Conservation (phyloP, 2,888 invertebrate species). For the Gastracanthus pulcherrimus region DNA sequence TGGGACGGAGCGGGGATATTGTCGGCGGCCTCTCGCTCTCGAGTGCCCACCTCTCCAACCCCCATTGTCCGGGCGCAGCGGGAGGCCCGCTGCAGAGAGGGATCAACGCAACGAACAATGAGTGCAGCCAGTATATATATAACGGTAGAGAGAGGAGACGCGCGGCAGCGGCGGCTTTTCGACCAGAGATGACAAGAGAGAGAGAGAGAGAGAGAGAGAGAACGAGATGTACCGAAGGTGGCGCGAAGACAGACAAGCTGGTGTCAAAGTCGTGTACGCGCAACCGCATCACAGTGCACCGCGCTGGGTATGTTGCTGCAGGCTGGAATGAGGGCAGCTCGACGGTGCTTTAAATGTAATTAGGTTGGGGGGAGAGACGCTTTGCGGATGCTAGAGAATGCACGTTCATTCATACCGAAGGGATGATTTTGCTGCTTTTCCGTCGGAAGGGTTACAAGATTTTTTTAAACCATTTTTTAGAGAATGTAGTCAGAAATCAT, state of each 20-base stretch:
- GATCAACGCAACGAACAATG: background rate
- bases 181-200: background rate
- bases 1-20: background rate
- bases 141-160: too few species aligned
- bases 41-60: conserved; percentile 34
- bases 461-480: too few species aligned
- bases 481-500: too few species aligned
- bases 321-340: too few species aligned
- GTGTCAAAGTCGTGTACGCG: conserved; percentile 35
- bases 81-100: conserved; percentile 16
- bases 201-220: too few species aligned
- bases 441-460: background rate
- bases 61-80: conserved; percentile 35
- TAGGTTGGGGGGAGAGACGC: background rate
- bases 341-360: conserved; percentile 27
- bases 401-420: background rate
- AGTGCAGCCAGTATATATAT: too few species aligned
- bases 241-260: background rate
- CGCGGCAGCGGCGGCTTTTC: background rate
- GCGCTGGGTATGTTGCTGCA: background rate
- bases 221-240: too few species aligned
- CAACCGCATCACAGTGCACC: background rate
- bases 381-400: background rate
- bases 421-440: background rate
- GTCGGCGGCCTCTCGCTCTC: conserved; percentile 18